These are phyloP conservation scores for Lagopus muta DNA, from an alignment of 2,113 vertebrate genomes.

Conservation along the genomic window DNA sequence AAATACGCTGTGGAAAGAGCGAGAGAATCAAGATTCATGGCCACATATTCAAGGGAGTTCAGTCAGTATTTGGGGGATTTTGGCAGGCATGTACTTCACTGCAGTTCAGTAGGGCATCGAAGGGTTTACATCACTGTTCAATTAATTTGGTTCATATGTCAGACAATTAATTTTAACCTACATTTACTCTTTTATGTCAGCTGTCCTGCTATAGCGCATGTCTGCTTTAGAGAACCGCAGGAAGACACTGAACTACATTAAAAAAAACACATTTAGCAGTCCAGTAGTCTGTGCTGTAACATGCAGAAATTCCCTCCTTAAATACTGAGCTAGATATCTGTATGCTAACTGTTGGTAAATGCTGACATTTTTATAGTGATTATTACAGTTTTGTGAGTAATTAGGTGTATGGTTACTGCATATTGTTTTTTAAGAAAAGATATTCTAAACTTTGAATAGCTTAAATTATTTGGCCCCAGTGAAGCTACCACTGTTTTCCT, in stretches of 20 bases:
- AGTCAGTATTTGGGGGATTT: background rate
- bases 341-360: background rate
- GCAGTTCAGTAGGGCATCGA: background rate
- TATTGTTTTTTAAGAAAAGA: background rate
- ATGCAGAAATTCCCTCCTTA: background rate
- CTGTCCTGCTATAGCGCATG: background rate
- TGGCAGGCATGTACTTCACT: background rate
- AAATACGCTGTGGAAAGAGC: background rate
- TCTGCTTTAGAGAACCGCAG: background rate
- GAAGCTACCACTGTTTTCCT: background rate
- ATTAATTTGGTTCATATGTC: background rate
- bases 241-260: background rate
- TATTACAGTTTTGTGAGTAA: background rate
- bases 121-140: background rate
- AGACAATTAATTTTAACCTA: constrained; percentile 10
- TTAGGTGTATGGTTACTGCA: background rate
- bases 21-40: background rate
- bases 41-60: background rate
- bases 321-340: background rate
- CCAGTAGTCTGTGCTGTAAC: background rate
- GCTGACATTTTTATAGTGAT: background rate
- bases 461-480: background rate
- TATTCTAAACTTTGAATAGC: background rate
- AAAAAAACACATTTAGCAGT: background rate
- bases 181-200: background rate